Evolutionary conservation across 2,113 vertebrate genomes (phyloP).

Genomic region (Hemibates koningsi): DNA sequence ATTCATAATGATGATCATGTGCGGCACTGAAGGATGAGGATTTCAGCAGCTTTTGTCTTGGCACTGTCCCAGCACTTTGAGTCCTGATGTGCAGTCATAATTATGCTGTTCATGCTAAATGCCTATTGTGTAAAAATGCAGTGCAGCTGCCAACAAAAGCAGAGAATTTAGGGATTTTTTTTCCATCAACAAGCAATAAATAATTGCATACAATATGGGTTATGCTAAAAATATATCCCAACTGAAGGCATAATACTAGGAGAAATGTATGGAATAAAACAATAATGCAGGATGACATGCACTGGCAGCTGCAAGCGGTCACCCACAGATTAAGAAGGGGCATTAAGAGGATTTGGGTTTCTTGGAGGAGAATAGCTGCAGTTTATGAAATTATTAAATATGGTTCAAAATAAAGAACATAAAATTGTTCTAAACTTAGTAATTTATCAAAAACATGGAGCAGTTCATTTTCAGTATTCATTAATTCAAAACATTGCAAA

Average conservation of each 20-base stretch:
- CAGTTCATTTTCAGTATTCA: background rate
- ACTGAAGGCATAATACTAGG: conserved; percentile 37
- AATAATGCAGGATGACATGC: conserved; percentile 10
- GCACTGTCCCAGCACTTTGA: conserved; percentile 52
- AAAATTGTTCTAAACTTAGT: background rate
- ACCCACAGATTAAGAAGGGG: background rate
- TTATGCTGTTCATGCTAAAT: conserved; percentile 61
- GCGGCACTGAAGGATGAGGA: conserved; percentile 53
- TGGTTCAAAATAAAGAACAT: background rate
- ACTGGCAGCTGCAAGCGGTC: background rate
- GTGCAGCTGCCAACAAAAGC: conserved; percentile 53
- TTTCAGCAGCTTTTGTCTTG: conserved; percentile 39
- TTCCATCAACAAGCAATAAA: conserved; percentile 40
- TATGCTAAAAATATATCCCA: conserved; percentile 39
- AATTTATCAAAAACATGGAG: background rate
- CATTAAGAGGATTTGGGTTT: background rate
- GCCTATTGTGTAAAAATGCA: conserved; percentile 57
- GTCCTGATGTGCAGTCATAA: conserved; percentile 58
- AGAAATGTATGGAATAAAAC: conserved; percentile 49
- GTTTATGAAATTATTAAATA: background rate
- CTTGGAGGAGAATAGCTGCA: background rate
- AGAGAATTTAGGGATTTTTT: conserved; percentile 53
- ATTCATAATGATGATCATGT: conserved; percentile 64
- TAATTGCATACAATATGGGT: conserved; percentile 51
- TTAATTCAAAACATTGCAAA: background rate